A percentile compares a stretch with the other conserved stretches of the same genome.
Conservation (phyloP, 2,888 invertebrate genomes). For the Phaedon cochleariae region DNA sequence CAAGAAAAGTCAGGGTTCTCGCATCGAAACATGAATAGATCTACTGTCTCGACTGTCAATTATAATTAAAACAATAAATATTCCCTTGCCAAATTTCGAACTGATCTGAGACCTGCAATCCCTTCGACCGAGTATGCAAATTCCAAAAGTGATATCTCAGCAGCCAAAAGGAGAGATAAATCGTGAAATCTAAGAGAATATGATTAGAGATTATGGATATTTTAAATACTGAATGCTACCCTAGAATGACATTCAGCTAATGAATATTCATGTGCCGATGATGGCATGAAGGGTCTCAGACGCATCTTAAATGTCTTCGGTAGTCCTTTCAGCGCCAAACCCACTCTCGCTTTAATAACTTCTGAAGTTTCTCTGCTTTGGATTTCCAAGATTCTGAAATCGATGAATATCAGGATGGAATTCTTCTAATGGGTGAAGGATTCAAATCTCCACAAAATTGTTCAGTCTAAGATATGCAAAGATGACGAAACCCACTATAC, state of each 20-base stretch:
- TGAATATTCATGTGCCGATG: conserved; percentile 57
- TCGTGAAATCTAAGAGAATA: conserved; percentile 54
- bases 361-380: conserved; percentile 23
- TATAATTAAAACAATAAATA: not conserved
- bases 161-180: conserved; percentile 38
- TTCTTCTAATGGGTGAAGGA: not conserved
- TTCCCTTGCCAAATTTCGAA: conserved; percentile 11
- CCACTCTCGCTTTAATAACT: conserved; percentile 45
- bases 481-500: too few species aligned
- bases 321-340: conserved; percentile 13
- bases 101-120: conserved; percentile 27
- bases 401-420: not conserved
- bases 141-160: conserved; percentile 40
- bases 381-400: conserved; percentile 13
- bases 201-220: conserved; percentile 59
- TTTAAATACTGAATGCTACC: conserved; percentile 55
- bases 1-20: too few species aligned
- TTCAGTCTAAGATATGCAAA: too few species aligned
- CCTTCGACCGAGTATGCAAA: conserved; percentile 35
- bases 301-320: conserved; percentile 48
- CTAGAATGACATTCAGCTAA: conserved; percentile 54
- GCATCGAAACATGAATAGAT: too few species aligned
- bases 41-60: too few species aligned
- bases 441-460: not conserved
- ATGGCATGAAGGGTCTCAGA: conserved; percentile 50